Base-by-base conservation (phyloP, 2,888 invertebrate species). In the Bembecia ichneumoniformis region DNA sequence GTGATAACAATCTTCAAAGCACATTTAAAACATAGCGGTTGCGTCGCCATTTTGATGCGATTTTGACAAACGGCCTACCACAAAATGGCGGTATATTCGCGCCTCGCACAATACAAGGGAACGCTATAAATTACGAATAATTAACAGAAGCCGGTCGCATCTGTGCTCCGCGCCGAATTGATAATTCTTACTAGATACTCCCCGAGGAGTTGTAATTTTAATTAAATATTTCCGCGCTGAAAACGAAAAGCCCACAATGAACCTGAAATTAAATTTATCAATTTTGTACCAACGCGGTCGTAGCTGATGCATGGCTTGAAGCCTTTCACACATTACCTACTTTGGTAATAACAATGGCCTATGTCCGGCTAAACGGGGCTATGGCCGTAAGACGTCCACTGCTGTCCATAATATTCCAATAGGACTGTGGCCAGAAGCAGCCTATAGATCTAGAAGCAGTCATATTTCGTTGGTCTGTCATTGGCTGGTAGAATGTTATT, bases 61-160 rank as follows among this genome's bases (percentile, higher is more conserved):
- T 47, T 46, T 48, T 48, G 52, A 49, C 35, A 47, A 49, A 49
- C 36, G 13, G 40, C 35, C 14, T 17, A 20, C 46, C 43, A 47
- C 54, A 55, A 56, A 55, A 58, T 58, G 55, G 58, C 55, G 51
- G 49, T 46, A 43, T 44, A 40, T 53, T 53, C 49, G 51, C 52
- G 54, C 53, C 40, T 49, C 34, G 47, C 47, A 35, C 51, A 51
- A 50, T 52, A 52, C 49, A 46, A 51, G 47, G 57, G 51, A 51
- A 48, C 20, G 50, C 54, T 50, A 60, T 63, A 59, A 63, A 63
- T 62, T 63, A 57, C 54, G 56, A 57, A 58, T 59, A 68, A 66
- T 68, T 64, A 65, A 64, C 62, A 57, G 54, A 47, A 55, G 57
- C 55, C 60, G 59, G 58, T 58, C 62, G 54, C 66, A 66, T 64